phyloP scores from a whole-genome alignment of 1,140 invertebrate species.

The Cryptotermes secundus region DNA sequence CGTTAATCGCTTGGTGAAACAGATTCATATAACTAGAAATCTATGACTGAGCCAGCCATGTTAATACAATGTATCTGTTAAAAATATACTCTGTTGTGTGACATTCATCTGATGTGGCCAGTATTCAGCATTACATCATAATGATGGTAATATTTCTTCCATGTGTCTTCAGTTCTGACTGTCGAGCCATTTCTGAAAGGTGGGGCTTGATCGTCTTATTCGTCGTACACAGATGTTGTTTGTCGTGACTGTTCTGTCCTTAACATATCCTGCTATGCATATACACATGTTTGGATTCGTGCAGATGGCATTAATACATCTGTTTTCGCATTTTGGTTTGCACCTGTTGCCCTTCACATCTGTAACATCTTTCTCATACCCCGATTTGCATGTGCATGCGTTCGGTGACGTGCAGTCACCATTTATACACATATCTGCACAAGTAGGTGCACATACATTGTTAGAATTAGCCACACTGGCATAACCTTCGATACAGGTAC shows the following conservation, averaged over 20 bases:
- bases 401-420: slow-evolving; percentile 50
- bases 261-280: slow-evolving; percentile 45
- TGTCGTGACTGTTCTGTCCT: slow-evolving; percentile 25
- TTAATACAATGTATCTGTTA: too few species aligned
- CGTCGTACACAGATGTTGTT: slow-evolving; percentile 23
- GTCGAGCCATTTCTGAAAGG: not conserved
- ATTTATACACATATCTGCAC: slow-evolving; percentile 47
- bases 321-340: slow-evolving; percentile 56
- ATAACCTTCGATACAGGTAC: slow-evolving; percentile 41
- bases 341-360: slow-evolving; percentile 36
- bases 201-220: not conserved
- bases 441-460: slow-evolving; percentile 36
- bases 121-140: too few species aligned
- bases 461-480: slow-evolving; percentile 1
- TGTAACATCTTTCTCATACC: slow-evolving; percentile 45
- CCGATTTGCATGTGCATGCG: slow-evolving; percentile 51
- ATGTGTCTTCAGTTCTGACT: not conserved
- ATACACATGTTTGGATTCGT: slow-evolving; percentile 55
- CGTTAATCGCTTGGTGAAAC: too few species aligned
- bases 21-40: too few species aligned
- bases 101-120: too few species aligned
- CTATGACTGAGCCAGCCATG: too few species aligned
- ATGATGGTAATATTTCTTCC: too few species aligned
- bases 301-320: slow-evolving; percentile 60
- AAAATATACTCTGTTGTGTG: too few species aligned